Conservation (phyloP, 2,888 invertebrate species). For the Anoncus sp. region DNA sequence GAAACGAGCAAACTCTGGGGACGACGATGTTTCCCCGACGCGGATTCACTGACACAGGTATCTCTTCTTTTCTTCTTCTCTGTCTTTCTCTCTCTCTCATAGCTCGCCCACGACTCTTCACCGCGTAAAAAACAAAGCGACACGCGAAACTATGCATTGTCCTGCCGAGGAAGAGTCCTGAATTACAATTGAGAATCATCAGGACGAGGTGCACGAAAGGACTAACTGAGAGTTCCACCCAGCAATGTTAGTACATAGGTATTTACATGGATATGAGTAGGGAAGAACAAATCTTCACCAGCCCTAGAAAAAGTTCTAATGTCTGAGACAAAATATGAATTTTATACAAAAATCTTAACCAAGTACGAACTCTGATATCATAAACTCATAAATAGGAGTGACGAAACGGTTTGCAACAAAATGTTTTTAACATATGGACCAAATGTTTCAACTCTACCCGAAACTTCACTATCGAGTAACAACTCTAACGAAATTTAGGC, state of each 20-base stretch:
- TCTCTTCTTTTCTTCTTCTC: slow-evolving; percentile 38
- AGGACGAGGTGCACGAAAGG: slow-evolving; percentile 52
- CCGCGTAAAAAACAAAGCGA: slow-evolving; percentile 74
- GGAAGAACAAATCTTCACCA: no score
- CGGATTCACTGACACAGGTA: slow-evolving; percentile 64
- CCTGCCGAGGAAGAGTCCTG: slow-evolving; percentile 76
- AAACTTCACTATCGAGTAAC: no score
- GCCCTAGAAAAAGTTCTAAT: no score
- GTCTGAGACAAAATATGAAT: no score
- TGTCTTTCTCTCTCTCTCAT: slow-evolving; percentile 49
- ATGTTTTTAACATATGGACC: no score
- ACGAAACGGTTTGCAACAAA: no score
- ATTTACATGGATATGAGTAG: slow-evolving; percentile 4
- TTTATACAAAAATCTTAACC: no score
- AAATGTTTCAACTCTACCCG: no score
- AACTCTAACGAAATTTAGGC: no score
- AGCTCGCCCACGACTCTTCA: slow-evolving; percentile 74
- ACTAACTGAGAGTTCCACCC: slow-evolving; percentile 13
- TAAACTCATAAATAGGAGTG: no score
- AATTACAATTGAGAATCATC: slow-evolving; percentile 73
- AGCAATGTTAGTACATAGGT: background rate
- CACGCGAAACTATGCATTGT: slow-evolving; percentile 79
- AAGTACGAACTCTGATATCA: no score
- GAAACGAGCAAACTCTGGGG: slow-evolving; percentile 59
- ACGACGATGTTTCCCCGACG: slow-evolving; percentile 63